phyloP scores from a whole-genome alignment of 2,888 invertebrate species.

The Anagyrus pseudococci region DNA sequence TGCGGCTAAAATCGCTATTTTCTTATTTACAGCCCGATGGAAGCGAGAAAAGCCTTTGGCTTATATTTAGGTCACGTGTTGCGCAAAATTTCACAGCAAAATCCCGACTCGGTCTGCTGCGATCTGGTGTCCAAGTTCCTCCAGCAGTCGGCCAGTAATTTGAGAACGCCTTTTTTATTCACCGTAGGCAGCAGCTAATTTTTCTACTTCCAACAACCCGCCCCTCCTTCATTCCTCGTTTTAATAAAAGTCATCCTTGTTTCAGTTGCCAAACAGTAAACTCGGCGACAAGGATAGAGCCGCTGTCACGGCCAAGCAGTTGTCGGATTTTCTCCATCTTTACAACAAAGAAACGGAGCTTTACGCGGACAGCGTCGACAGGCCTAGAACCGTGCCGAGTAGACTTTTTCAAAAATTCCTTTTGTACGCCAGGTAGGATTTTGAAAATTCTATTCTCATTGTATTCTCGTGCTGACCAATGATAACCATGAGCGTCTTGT shows the following conservation, averaged over 20 bases:
- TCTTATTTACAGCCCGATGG: conserved; percentile 60
- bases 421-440: conserved; percentile 65
- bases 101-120: conserved; percentile 60
- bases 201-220: too few species aligned
- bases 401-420: conserved; percentile 69
- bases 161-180: conserved; percentile 73
- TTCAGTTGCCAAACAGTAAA: conserved; percentile 73
- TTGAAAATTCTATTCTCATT: neutral
- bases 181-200: conserved; percentile 67
- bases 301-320: conserved; percentile 82
- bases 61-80: conserved; percentile 78
- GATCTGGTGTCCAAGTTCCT: conserved; percentile 79
- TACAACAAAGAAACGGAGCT: conserved; percentile 85
- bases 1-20: neutral
- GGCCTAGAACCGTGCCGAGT: conserved; percentile 66
- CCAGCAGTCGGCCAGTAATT: conserved; percentile 73
- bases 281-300: conserved; percentile 81
- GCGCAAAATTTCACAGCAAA: conserved; percentile 69
- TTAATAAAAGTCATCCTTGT: conserved; percentile 37
- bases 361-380: conserved; percentile 75
- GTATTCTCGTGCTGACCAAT: neutral
- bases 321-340: conserved; percentile 83
- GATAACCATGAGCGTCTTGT: neutral
- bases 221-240: too few species aligned
- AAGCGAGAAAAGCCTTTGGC: conserved; percentile 80